Base-by-base conservation (phyloP, 1,140 invertebrate species). In the Zaprionus ghesquierei region DNA sequence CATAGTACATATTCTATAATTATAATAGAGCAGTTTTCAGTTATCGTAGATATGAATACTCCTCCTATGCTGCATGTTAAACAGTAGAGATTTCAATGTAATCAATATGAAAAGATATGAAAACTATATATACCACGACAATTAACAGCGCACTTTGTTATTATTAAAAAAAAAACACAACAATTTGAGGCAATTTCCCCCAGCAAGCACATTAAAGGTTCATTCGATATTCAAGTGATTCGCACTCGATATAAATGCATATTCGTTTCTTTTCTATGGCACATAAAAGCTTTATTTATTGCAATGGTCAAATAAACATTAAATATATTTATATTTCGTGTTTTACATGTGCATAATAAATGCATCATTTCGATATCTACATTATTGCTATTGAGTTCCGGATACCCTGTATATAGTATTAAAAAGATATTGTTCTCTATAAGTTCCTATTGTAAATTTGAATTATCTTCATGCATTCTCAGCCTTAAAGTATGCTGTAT, bases 221-320 rank as follows among this genome's bases (percentile, higher is more conserved):
- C 25, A 53, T 50, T 23, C 46, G 46, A 44, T 44, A 51, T 31
- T 25, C 22, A 25, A 35, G 44, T 61, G 46, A 50, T 61, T 44
- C n/a, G 12, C 12, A 38, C 46, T 54, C 33, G 2, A 64, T 25
- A 38, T 54, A 54, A 29, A 29, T 54, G n/a, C n/a, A 53, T 35
- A 27, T 53, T 53, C 3, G 38, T 63, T 54, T 54, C 6, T 29
- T 33, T 50, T 23, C 27, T 12, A 23, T 46, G 6, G 9, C 55
- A 44, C 38, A 41, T 25, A 46, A 51, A 29, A 49, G 50, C 18
- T 63, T 33, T 15, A 53, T 53, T 62, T 63, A 63, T 62, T 18
- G 33, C 69, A 46, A 22, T 13, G 68, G 35, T 38, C 54, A 54
- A 66, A 69, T 54, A 22, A 73, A 69, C 69, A 70, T 69, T 64